Evolutionary conservation across 1,140 invertebrate genomes (phyloP).

Genomic region (Campoletis sonorensis): DNA sequence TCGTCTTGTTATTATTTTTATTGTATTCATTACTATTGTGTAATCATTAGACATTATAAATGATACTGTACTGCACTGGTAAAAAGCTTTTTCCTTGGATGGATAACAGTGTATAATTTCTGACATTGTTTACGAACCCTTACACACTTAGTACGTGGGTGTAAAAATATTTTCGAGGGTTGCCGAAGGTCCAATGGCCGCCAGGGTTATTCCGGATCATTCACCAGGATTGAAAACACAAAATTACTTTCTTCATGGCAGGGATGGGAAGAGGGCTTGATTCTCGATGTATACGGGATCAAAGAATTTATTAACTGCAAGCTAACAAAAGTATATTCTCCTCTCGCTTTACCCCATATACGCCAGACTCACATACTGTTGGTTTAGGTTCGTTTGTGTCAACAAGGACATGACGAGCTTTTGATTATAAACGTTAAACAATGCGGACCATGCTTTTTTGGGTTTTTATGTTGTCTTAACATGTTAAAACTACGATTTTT

Average conservation of each 20-base stretch:
- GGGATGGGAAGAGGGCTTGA: neutral
- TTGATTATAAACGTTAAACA: neutral
- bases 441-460: neutral
- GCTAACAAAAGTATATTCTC: neutral
- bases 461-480: too few relatives aligned
- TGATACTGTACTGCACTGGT: too few relatives aligned
- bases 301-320: neutral
- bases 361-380: neutral
- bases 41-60: too few relatives aligned
- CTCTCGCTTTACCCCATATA: neutral
- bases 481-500: too few relatives aligned
- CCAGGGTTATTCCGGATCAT: slow-evolving; percentile 61
- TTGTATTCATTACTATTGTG: too few relatives aligned
- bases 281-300: neutral
- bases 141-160: slow-evolving; percentile 51
- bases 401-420: neutral
- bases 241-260: slow-evolving; percentile 56
- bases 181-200: slow-evolving; percentile 58
- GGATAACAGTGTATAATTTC: slow-evolving; percentile 38
- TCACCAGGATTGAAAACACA: slow-evolving; percentile 61
- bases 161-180: slow-evolving; percentile 51
- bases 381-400: neutral
- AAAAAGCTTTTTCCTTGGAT: neutral
- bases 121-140: slow-evolving; percentile 32
- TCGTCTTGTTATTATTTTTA: too few relatives aligned